Percentiles rank a stretch among this genome's conserved stretches.
phyloP scores from a whole-genome alignment of 2,888 invertebrate species.

The Phyllotreta cruciferae region DNA sequence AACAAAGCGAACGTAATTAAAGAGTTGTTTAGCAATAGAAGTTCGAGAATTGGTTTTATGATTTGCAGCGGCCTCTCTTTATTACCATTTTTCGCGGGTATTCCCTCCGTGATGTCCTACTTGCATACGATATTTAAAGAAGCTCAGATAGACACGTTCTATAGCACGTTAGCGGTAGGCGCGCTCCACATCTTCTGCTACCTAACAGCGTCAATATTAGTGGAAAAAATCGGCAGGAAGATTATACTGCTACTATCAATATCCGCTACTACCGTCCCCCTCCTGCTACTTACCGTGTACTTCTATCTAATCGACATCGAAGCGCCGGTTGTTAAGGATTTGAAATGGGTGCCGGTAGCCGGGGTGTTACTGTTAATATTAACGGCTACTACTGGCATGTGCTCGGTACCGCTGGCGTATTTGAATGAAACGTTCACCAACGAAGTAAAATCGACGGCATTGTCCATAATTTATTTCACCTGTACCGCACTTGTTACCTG shows the following conservation, averaged over 20 bases:
- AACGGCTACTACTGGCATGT: conserved; percentile 14
- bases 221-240: conserved; percentile 28
- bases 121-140: conserved; percentile 17
- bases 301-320: conserved; percentile 17
- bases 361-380: conserved; percentile 13
- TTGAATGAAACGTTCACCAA: conserved; percentile 22
- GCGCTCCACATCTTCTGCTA: conserved; percentile 14
- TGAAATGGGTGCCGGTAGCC: conserved; percentile 21
- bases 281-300: conserved; percentile 17
- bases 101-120: conserved; percentile 19
- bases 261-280: conserved; percentile 2
- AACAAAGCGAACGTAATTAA: conserved; percentile 23
- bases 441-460: conserved; percentile 18
- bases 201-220: conserved; percentile 11
- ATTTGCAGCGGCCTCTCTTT: conserved; percentile 57
- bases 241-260: conserved; percentile 16
- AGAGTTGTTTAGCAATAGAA: conserved; percentile 15
- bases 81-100: neutral
- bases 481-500: neutral
- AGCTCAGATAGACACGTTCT: conserved; percentile 11
- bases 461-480: conserved; percentile 10
- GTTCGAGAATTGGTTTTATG: conserved; percentile 64
- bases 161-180: conserved; percentile 1
- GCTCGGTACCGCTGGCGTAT: conserved; percentile 7
- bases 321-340: conserved; percentile 42